Evolutionary conservation across 2,797 vertebrate genomes (phyloP).

Genomic region (Aulostomus chinensis): DNA sequence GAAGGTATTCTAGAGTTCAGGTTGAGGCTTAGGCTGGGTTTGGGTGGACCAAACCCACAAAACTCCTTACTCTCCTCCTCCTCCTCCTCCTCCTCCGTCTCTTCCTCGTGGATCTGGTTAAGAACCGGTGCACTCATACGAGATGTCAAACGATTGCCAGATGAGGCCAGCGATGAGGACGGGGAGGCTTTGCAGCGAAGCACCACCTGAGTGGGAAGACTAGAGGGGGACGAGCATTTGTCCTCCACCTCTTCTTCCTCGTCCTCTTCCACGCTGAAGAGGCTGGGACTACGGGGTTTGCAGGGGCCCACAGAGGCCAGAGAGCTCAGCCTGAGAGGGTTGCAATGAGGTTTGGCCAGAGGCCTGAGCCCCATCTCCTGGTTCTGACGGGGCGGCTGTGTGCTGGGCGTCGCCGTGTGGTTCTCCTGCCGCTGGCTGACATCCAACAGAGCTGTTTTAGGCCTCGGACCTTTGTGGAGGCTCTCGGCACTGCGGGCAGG

Average conservation of each 20-base stretch:
- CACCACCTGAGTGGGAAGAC: slow-evolving; percentile 88
- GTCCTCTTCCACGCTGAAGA: slow-evolving; percentile 89
- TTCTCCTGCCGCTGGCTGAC: slow-evolving; percentile 77
- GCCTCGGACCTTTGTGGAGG: slow-evolving; percentile 91
- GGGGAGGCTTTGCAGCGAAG: slow-evolving; percentile 87
- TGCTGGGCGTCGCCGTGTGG: slow-evolving; percentile 15
- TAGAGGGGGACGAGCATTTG: slow-evolving; percentile 65
- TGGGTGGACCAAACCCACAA: slow-evolving; percentile 77
- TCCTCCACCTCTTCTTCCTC: slow-evolving; percentile 91
- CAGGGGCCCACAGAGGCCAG: slow-evolving; percentile 51
- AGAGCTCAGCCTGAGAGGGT: slow-evolving; percentile 64
- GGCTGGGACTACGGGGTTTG: slow-evolving; percentile 73
- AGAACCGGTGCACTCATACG: slow-evolving; percentile 95
- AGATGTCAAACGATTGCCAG: slow-evolving; percentile 90
- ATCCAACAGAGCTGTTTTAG: slow-evolving; percentile 87
- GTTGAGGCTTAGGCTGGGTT: slow-evolving; percentile 89
- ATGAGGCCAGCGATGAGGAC: slow-evolving; percentile 57
- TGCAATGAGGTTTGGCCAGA: slow-evolving; percentile 63
- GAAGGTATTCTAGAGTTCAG: slow-evolving; percentile 81
- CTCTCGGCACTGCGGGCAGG: slow-evolving; percentile 91
- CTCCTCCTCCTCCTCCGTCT: slow-evolving; percentile 86
- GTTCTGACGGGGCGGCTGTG: slow-evolving; percentile 39
- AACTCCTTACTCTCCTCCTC: slow-evolving; percentile 51
- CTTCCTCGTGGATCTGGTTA: slow-evolving; percentile 98
- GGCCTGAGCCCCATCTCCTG: slow-evolving; percentile 63